phyloP scores from a whole-genome alignment of 2,888 invertebrate species.

The Drosophila seclusa region DNA sequence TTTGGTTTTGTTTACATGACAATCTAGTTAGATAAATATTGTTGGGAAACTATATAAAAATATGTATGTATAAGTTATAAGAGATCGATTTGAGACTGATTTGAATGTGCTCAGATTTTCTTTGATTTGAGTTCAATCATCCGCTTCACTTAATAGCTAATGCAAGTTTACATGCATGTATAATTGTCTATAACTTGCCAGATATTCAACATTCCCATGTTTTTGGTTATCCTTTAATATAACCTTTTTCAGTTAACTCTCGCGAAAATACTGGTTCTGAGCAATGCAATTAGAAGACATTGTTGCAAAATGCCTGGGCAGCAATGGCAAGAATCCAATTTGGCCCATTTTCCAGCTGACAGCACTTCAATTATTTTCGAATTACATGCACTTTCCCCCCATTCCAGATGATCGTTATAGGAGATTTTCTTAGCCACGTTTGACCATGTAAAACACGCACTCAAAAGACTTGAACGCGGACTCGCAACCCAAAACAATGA shows the following conservation, averaged over 20 bases:
- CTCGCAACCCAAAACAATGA: constrained; percentile 44
- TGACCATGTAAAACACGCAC: constrained; percentile 52
- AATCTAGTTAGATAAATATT: not conserved
- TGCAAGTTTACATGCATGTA: not conserved
- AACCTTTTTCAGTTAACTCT: not conserved
- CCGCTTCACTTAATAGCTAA: not conserved
- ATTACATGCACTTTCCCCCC: constrained; percentile 50
- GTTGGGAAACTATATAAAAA: not conserved
- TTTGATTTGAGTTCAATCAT: not conserved
- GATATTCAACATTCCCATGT: not conserved
- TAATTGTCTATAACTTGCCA: not conserved
- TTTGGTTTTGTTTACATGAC: not conserved
- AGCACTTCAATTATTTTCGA: constrained; percentile 56
- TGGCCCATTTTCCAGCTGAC: constrained; percentile 28
- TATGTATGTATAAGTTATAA: not conserved
- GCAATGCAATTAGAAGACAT: constrained; percentile 7
- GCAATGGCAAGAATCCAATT: constrained; percentile 5
- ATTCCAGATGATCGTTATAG: constrained; percentile 31
- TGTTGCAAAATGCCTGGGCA: not conserved
- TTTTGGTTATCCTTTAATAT: not conserved
- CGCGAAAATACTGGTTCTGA: not conserved
- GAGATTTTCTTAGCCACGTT: constrained; percentile 38
- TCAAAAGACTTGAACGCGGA: constrained; percentile 18
- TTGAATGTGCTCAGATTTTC: too few species aligned
- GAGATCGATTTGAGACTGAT: too few species aligned